These are phyloP conservation scores for Platyura marginata DNA, from an alignment of 1,140 invertebrate genomes.

Conservation along the genomic window DNA sequence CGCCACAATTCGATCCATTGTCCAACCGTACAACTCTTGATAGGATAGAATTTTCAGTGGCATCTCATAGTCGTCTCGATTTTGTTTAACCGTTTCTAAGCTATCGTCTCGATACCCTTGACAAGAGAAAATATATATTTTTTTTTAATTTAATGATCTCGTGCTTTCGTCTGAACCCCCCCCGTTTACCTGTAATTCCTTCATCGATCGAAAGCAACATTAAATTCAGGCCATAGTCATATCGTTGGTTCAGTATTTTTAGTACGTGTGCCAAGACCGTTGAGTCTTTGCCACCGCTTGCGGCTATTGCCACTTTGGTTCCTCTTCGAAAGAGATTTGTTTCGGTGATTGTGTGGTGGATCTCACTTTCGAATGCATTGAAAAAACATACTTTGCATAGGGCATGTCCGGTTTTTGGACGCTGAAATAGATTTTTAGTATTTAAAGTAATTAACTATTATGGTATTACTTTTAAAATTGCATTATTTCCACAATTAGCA, in stretches of 20 bases:
- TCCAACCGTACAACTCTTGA: slow-evolving; percentile 98
- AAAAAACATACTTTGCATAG: slow-evolving; percentile 94
- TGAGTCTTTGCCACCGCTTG: slow-evolving; percentile 98
- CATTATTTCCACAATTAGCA: slow-evolving; percentile 47
- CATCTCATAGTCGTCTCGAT: slow-evolving; percentile 82
- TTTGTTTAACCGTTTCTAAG: slow-evolving; percentile 89
- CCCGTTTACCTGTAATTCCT: slow-evolving; percentile 94
- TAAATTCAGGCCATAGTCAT: slow-evolving; percentile 83
- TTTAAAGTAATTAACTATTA: slow-evolving; percentile 19
- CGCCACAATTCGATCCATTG: slow-evolving; percentile 96
- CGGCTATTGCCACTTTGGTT: slow-evolving; percentile 84
- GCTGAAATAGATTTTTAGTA: no score
- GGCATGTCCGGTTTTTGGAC: slow-evolving; percentile 78
- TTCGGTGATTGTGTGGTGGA: slow-evolving; percentile 82
- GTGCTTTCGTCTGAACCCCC: slow-evolving; percentile 22
- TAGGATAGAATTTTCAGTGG: slow-evolving; percentile 94
- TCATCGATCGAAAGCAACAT: slow-evolving; percentile 94
- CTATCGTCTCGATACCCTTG: slow-evolving; percentile 92
- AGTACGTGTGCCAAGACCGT: slow-evolving; percentile 91
- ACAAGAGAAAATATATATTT: not conserved
- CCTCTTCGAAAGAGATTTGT: slow-evolving; percentile 72
- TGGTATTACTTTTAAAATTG: slow-evolving; percentile 54
- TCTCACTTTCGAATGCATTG: slow-evolving; percentile 85
- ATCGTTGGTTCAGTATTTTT: slow-evolving; percentile 78
- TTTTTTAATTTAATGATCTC: not conserved